Conservation (phyloP, 2,797 vertebrate genomes). For the Florisuga fusca region DNA sequence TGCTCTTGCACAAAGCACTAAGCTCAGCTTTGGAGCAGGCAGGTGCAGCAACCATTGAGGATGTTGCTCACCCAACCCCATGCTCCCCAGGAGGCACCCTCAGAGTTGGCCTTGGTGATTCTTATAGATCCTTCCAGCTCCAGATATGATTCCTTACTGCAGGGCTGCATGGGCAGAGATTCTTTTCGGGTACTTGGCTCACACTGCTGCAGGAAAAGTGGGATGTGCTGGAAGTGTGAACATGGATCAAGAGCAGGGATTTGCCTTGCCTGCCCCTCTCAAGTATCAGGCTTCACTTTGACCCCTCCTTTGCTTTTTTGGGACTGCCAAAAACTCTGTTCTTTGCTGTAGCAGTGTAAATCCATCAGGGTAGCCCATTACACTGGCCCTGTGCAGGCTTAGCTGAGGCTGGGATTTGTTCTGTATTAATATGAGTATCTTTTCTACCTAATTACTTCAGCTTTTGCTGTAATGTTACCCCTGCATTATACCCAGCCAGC, state of each 20-base stretch:
- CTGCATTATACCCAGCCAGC: not conserved
- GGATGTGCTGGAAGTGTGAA: not conserved
- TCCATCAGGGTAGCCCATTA: not conserved
- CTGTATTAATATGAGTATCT: conserved; percentile 33
- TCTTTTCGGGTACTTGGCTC: fast-evolving
- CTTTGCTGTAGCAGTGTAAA: not conserved
- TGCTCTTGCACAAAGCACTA: not conserved
- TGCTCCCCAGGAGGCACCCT: fast-evolving
- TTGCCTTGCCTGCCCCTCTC: not conserved
- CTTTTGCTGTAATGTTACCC: not conserved
- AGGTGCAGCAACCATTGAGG: fast-evolving
- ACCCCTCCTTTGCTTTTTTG: not conserved
- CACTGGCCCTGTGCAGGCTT: not conserved
- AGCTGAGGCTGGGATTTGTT: not conserved
- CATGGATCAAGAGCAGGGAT: not conserved
- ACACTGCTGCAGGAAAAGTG: fast-evolving
- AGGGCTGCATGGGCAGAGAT: not conserved
- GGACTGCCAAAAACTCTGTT: not conserved
- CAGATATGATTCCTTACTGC: fast-evolving
- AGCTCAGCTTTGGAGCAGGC: not conserved
- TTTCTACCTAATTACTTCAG: conserved; percentile 3
- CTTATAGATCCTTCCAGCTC: not conserved
- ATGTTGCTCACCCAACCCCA: not conserved
- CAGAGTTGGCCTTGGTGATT: not conserved
- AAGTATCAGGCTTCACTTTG: not conserved